Base-by-base conservation (phyloP, 2,797 vertebrate genomes). In the Enteromius viviparus region DNA sequence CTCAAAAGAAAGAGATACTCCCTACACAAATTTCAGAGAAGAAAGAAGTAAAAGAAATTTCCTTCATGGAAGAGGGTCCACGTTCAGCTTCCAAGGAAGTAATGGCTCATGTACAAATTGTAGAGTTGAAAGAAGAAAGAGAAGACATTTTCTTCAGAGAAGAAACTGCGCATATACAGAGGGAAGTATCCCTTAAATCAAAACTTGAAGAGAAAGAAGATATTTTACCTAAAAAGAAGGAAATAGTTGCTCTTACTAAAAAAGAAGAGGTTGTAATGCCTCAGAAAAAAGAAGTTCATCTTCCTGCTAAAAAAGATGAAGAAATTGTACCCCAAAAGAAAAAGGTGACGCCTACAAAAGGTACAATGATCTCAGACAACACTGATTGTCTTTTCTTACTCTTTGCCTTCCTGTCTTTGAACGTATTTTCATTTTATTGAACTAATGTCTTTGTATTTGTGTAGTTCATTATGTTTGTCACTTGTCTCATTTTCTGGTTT, bases 241-340 rank as follows among this genome's bases (percentile, higher is more conserved):
- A 78, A 49, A 26, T 32, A n/a, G 42, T 32, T 64, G 23, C 76
- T 32, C 10, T 78, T 9, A 78, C 11, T 58, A 69, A 82, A 78
- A 83, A 77, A 76, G 65, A 83, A 47, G 74, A 83, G 23, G 40
- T 60, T 6, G 47, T 37, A 69, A 15, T 23, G 15, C n/a, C 14
- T 40, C 29, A 37, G 32, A 74, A 77, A 47, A 79, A 69, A 68
- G 53, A 82, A 55, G 17, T 76, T 32, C 3, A n/a, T 17, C 29
- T 14, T 65, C 40, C 17, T 66, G 53, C 55, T 23, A 72, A 49
- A 83, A 78, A 64, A 14, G 66, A 82, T 45, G 51, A 62, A 81
- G 81, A 87, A 84, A 78, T 21, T 40, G 29, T 90, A 88, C 69
- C 85, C 84, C 91, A 88, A 91, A 94, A 94, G 85, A 84, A 76